Percentiles rank a stretch among this genome's conserved stretches.
Conservation (phyloP, 2,797 vertebrate species). For the Orestias chungarensis region DNA sequence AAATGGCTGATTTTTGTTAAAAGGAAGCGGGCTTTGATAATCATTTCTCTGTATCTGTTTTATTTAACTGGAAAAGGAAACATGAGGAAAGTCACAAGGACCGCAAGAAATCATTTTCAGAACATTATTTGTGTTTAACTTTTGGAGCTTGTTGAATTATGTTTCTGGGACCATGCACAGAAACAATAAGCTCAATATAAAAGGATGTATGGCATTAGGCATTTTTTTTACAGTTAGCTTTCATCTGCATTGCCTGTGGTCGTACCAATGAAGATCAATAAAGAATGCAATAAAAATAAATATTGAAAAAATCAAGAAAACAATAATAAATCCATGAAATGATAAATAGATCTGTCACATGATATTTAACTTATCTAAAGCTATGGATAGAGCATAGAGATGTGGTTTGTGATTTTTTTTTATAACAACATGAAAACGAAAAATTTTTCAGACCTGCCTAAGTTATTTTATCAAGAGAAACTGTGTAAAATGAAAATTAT, state of each 20-base stretch:
- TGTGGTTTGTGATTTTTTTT: neutral
- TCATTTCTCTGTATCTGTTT: constrained; percentile 28
- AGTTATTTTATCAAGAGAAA: too few relatives aligned
- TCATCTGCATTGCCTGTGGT: neutral
- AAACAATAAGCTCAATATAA: neutral
- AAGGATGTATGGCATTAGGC: neutral
- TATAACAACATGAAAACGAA: neutral
- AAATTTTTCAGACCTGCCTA: too few relatives aligned
- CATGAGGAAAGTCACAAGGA: neutral
- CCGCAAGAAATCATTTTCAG: constrained; percentile 4
- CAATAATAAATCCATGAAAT: neutral
- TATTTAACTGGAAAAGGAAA: constrained; percentile 17
- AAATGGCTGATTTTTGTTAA: constrained; percentile 51
- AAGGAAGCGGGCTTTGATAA: constrained; percentile 54
- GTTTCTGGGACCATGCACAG: neutral
- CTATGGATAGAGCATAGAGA: neutral
- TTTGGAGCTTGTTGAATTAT: neutral
- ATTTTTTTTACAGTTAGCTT: neutral
- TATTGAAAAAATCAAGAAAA: neutral
- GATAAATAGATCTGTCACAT: neutral
- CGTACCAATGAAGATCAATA: neutral
- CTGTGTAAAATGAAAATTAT: too few relatives aligned
- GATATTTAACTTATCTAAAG: neutral
- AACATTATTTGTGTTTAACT: constrained; percentile 14
- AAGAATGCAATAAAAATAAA: neutral